Evolutionary conservation across 1,140 invertebrate genomes (phyloP).

Genomic region (Cylas formicarius): DNA sequence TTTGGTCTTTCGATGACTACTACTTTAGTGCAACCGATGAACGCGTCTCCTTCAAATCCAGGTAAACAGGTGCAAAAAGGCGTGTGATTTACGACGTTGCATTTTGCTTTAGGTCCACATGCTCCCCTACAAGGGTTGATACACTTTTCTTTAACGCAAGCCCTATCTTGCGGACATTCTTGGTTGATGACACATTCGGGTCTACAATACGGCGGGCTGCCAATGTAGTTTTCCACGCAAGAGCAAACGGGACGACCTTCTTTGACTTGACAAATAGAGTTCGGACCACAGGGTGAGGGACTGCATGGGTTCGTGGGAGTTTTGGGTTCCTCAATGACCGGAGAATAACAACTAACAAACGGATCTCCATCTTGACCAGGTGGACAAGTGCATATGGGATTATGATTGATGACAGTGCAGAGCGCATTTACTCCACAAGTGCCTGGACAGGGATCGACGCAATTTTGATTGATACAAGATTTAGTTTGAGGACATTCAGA

Average conservation of each 20-base stretch:
- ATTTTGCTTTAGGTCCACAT: constrained; percentile 73
- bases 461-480: constrained; percentile 71
- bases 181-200: constrained; percentile 69
- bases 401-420: constrained; percentile 73
- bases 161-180: constrained; percentile 65
- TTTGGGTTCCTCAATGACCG: constrained; percentile 41
- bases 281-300: constrained; percentile 76
- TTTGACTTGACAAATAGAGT: constrained; percentile 76
- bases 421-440: constrained; percentile 67
- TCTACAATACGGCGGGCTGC: constrained; percentile 64
- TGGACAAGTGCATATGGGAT: constrained; percentile 73
- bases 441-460: constrained; percentile 68
- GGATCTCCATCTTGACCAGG: constrained; percentile 71
- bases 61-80: constrained; percentile 70
- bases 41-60: constrained; percentile 75
- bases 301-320: constrained; percentile 58
- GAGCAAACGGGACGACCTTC: constrained; percentile 70
- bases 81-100: constrained; percentile 72
- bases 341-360: constrained; percentile 61
- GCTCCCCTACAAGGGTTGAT: constrained; percentile 63
- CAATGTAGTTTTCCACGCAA: constrained; percentile 66
- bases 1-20: constrained; percentile 28
- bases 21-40: constrained; percentile 62
- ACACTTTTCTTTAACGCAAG: constrained; percentile 76
- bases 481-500: constrained; percentile 69